Evolutionary conservation across 1,140 invertebrate species (phyloP).

Genomic region (Zaprionus tsacasi): DNA sequence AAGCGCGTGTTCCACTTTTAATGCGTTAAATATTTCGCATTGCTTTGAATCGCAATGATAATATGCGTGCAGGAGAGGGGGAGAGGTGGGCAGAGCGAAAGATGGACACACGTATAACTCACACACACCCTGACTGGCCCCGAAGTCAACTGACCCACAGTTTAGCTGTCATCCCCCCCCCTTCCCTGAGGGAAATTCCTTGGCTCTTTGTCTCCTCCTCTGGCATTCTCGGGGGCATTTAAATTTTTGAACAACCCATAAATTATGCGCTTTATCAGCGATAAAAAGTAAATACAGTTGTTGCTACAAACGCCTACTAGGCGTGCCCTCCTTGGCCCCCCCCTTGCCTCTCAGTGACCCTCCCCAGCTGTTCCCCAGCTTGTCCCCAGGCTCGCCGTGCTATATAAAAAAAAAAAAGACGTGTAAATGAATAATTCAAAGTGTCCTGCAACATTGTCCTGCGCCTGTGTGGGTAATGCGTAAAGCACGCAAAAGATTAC

Average conservation of each 20-base stretch:
- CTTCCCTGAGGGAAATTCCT: conserved; percentile 33
- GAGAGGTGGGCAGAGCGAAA: not conserved
- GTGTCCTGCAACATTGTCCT: conserved; percentile 79
- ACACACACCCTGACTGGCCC: conserved; percentile 10
- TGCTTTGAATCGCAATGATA: conserved; percentile 36
- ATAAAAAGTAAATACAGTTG: conserved; percentile 83
- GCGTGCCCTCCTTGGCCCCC: conserved; percentile 21
- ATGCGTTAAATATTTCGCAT: conserved; percentile 33
- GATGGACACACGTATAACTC: conserved; percentile 21
- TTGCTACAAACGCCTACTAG: conserved; percentile 77
- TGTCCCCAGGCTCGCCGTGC: conserved; percentile 59
- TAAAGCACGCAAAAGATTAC: conserved; percentile 82
- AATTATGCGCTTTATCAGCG: conserved; percentile 82
- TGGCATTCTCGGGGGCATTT: conserved; percentile 77
- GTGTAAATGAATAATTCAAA: conserved; percentile 82
- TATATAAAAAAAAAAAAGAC: conserved; percentile 37
- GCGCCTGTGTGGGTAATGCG: conserved; percentile 64
- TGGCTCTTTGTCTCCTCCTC: conserved; percentile 54
- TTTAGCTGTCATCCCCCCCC: conserved; percentile 23
- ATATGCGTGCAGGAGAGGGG: not conserved
- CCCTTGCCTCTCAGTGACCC: not conserved
- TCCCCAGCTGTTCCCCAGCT: conserved; percentile 14
- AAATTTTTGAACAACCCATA: conserved; percentile 80
- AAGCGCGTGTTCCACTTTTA: not conserved
- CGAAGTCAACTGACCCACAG: conserved; percentile 34